Evolutionary conservation across 2,888 invertebrate genomes (phyloP), one percentile per base, ranked within the genome.

Genomic region (Caenorhabditis sp.): DNA sequence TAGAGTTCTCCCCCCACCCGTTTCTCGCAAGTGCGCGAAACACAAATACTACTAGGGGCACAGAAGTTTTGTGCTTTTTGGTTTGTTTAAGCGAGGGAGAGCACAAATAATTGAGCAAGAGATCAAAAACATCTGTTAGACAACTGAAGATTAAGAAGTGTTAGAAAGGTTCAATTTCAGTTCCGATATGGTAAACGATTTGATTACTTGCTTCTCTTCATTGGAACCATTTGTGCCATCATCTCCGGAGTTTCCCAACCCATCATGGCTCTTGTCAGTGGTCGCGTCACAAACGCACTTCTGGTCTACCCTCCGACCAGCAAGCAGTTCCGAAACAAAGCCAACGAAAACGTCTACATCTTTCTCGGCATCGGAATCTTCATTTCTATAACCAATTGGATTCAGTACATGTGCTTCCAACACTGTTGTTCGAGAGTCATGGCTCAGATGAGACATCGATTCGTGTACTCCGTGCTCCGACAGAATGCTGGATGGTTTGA

Each of bases 401-500:
- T 87, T n/a, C 86, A 90, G 86, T 89, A 89, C 82, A 85, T 86
- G 84, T 90, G 89, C 83, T 90, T 90, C 82, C 87, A 89, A 74
- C 84, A 85, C 22, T 85, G 87, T 12, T 89, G 89, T 73, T 87
- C 85, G 1, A 59, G 89, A 59, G 82, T 88, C 26, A 89, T 90
- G 73, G 80, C 88, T 44, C 84, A 86, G 51, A 85, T 89, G 70
- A 80, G 89, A 41, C 85, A 87, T 49, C 74, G 82, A 28, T 89
- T 85, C 77, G 80, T 90, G 59, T 54, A 75, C 49, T 86, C 90
- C 5, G 84, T 90, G 28, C 82, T 90, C 12, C 70, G 89, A 61
- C 90, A 90, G 64, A 89, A 90, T 69, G 89, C 90, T 22, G 90
- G 89, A 49, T 90, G 90, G 90, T 89, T 89, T 58, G 90, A 90